These are phyloP conservation scores for Hirudo medicinalis DNA, from an alignment of 1,140 invertebrate genomes.

Conservation along the genomic window DNA sequence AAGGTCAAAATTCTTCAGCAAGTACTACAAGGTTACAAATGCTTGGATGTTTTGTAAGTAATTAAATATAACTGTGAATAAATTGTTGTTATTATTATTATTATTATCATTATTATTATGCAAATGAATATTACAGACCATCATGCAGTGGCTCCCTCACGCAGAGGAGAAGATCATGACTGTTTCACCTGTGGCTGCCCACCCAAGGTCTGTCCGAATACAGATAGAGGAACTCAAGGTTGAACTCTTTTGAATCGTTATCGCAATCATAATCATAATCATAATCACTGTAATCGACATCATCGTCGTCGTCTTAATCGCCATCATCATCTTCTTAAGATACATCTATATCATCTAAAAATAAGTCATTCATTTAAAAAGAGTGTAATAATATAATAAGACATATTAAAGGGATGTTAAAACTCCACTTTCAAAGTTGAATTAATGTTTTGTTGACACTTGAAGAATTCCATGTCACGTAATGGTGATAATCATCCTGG, in stretches of 20 bases:
- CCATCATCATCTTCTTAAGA: no score
- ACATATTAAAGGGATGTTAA: no score
- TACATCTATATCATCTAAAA: no score
- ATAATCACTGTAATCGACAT: background rate
- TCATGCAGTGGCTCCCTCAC: constrained; percentile 72
- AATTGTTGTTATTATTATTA: constrained; percentile 12
- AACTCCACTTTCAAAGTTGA: no score
- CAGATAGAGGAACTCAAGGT: constrained; percentile 79
- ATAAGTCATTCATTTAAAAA: no score
- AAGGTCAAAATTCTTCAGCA: constrained; percentile 15
- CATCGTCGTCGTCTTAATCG: background rate
- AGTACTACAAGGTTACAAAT: constrained; percentile 15
- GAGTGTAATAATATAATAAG: no score
- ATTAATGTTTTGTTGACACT: no score
- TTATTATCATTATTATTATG: constrained; percentile 14
- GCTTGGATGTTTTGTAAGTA: background rate
- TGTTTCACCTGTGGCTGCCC: constrained; percentile 74
- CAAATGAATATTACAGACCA: constrained; percentile 48
- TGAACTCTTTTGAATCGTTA: background rate
- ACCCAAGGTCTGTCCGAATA: constrained; percentile 78
- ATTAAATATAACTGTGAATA: background rate
- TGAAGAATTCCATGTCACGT: no score
- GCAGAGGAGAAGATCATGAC: constrained; percentile 73
- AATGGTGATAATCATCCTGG: no score
- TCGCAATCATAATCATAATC: background rate